Base-by-base conservation (phyloP, 2,113 vertebrate species). In the Sapajus apella region DNA sequence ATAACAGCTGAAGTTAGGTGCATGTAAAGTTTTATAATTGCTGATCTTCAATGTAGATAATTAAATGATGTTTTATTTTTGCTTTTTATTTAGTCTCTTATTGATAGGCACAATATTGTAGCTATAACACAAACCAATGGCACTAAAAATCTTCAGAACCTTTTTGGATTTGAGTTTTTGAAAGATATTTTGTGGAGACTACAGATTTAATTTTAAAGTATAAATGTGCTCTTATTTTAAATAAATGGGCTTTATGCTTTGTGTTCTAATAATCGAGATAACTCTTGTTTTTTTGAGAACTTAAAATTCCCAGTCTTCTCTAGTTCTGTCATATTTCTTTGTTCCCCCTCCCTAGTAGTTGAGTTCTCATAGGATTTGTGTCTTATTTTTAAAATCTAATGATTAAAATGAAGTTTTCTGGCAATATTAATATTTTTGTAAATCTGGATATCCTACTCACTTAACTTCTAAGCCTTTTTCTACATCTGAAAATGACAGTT, bases 111-210 rank as follows among this genome's bases (percentile, higher is more conserved):
- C 20, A 68, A 8, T 76, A 93, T 14, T 86, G 80, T 95, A 20
- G 12, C 68, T 82, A 21, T 82, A 52, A 80, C 37, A 55, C 43
- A 93, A 55, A 87, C 32, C 5, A 80, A 2, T 90, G 55, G 50
- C 35, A 40, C 20, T 35, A 91, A 87, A 84, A 80, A 75, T 85
- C 45, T 85, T 85, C 5, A 79, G 25, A 43, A 90, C 40, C 27
- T 76, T 94, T 92, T 95, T 90, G 80, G 11, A 81, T 81, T 92
- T 95, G 86, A 81, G 56, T 43, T 81, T 95, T 95, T 85, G 17
- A 84, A 80, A 72, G n/a, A 27, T 89, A 86, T 27, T 86, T 89
- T 68, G 73, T 85, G 30, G 76, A 64, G 37, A 55, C 64, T 50
- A 37, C 37, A 55, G 25, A 52, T 75, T 73, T 66, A 75, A 87